Conservation (phyloP, 1,140 invertebrate species). For the Neodiprion lecontei region DNA sequence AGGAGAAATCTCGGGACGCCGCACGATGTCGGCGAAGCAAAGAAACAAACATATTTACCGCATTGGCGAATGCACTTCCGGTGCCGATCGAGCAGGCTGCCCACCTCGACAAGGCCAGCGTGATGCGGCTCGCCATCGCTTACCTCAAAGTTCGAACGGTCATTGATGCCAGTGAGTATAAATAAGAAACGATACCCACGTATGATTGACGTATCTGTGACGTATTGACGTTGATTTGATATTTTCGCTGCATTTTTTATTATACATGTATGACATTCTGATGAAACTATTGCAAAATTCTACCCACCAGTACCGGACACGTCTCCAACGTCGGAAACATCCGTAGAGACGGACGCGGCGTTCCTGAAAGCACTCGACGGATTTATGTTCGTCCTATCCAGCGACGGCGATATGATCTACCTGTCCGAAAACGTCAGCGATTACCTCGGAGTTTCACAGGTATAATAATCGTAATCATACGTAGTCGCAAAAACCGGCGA, state of each 20-base stretch:
- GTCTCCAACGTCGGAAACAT: slow-evolving; percentile 50
- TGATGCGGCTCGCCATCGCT: slow-evolving; percentile 93
- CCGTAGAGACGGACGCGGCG: slow-evolving; percentile 63
- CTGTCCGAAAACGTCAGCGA: slow-evolving; percentile 90
- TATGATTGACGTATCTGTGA: not conserved
- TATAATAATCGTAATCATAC: slow-evolving; percentile 49
- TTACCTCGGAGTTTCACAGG: slow-evolving; percentile 89
- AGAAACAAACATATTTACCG: slow-evolving; percentile 93
- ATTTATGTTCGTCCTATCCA: slow-evolving; percentile 84
- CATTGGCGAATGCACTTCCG: slow-evolving; percentile 84
- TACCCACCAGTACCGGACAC: slow-evolving; percentile 46
- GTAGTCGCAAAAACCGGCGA: slow-evolving; percentile 12
- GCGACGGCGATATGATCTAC: slow-evolving; percentile 90
- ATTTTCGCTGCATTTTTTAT: slow-evolving; percentile 13
- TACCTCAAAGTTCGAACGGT: slow-evolving; percentile 87
- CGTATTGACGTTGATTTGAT: not conserved
- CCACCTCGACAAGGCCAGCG: slow-evolving; percentile 93
- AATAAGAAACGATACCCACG: not conserved
- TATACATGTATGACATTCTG: not conserved
- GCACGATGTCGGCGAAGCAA: slow-evolving; percentile 89
- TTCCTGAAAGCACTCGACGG: slow-evolving; percentile 86
- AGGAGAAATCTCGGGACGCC: slow-evolving; percentile 95
- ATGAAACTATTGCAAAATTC: slow-evolving; percentile 2
- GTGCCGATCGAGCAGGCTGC: slow-evolving; percentile 77
- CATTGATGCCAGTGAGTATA: slow-evolving; percentile 75